A percentile compares a stretch with the other conserved stretches of the same genome.
Conservation (phyloP, 2,797 vertebrate genomes). For the Periparus ater region DNA sequence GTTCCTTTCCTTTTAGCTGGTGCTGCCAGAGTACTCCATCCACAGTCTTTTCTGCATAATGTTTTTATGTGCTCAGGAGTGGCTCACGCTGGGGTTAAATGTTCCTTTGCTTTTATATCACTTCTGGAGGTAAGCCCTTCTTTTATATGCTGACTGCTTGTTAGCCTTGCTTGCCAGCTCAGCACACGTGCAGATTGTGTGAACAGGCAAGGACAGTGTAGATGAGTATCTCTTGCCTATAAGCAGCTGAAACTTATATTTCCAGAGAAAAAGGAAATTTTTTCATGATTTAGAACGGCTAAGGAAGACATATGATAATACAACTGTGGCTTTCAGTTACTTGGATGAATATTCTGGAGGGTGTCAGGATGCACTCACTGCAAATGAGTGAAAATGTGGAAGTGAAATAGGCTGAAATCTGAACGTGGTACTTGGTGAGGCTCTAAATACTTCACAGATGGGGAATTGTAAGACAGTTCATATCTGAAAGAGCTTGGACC, state of each 20-base stretch:
- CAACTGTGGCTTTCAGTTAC: neutral
- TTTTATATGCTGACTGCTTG: neutral
- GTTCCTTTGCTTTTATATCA: conserved; percentile 96
- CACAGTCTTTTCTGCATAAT: conserved; percentile 98
- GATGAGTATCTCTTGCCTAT: neutral
- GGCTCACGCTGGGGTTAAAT: conserved; percentile 95
- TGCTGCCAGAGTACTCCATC: conserved; percentile 96
- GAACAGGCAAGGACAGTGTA: neutral
- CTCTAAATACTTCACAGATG: neutral
- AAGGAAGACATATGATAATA: neutral
- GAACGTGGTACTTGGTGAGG: neutral
- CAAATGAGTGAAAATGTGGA: neutral
- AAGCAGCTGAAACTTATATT: neutral
- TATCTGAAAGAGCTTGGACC: neutral
- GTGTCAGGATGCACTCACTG: neutral
- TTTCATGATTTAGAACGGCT: neutral
- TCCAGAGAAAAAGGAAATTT: neutral
- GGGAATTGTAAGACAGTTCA: neutral
- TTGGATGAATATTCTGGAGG: neutral
- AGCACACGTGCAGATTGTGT: neutral
- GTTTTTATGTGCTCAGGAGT: conserved; percentile 97
- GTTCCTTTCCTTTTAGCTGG: conserved; percentile 80
- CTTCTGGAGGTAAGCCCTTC: conserved; percentile 91
- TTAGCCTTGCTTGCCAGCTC: neutral
- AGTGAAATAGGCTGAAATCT: neutral